phyloP scores from a whole-genome alignment of 2,888 invertebrate species.

The Chesias legatella region DNA sequence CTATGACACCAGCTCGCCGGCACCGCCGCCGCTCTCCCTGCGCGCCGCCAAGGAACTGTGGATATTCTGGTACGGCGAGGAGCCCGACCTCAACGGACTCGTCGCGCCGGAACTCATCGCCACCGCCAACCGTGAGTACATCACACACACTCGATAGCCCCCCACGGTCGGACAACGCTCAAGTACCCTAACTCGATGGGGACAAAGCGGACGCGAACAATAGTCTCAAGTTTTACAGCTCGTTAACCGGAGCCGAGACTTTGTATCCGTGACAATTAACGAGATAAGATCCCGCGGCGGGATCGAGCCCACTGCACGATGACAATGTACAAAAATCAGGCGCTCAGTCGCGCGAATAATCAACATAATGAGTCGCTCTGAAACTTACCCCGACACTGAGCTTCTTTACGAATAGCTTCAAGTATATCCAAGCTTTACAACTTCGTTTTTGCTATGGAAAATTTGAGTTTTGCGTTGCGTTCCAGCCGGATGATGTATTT shows the following conservation, averaged over 20 bases:
- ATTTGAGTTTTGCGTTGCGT: no score
- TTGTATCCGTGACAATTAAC: slow-evolving; percentile 60
- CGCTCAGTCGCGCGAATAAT: slow-evolving; percentile 30
- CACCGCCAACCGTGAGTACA: slow-evolving; percentile 89
- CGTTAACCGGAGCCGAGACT: slow-evolving; percentile 55
- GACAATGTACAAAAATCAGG: slow-evolving; percentile 42
- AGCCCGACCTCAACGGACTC: slow-evolving; percentile 92
- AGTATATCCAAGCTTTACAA: no score
- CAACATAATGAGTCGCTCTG: slow-evolving; percentile 38
- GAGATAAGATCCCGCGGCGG: slow-evolving; percentile 54
- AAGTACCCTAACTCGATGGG: no score
- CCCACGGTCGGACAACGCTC: no score
- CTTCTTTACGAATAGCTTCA: slow-evolving; percentile 10
- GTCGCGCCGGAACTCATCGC: slow-evolving; percentile 92
- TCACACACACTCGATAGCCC: no score
- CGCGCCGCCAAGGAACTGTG: slow-evolving; percentile 97
- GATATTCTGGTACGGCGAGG: slow-evolving; percentile 99
- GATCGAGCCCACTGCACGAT: slow-evolving; percentile 38
- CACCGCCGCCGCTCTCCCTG: slow-evolving; percentile 87
- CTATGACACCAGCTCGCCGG: slow-evolving; percentile 76
- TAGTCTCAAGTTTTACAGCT: slow-evolving; percentile 62
- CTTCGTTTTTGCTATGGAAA: no score
- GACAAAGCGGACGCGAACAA: slow-evolving; percentile 38
- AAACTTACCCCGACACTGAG: slow-evolving; percentile 26
- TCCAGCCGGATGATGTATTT: no score